phyloP scores from a whole-genome alignment of 2,888 invertebrate species.

The Stenchaetothrips biformis region DNA sequence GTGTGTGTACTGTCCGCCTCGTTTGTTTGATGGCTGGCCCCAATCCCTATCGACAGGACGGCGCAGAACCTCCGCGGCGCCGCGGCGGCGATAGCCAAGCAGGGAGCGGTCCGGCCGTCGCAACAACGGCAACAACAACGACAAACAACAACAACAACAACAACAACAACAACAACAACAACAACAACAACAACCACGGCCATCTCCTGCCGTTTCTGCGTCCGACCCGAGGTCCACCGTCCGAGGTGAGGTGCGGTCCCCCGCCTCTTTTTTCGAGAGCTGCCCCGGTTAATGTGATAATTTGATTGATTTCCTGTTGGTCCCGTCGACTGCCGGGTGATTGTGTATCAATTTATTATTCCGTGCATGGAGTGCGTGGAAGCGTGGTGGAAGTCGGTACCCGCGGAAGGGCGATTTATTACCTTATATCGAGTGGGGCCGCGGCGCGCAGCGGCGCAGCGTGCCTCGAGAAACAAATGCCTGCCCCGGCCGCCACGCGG shows the following conservation, averaged over 20 bases:
- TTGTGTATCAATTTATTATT: slow-evolving; percentile 24
- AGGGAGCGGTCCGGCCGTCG: background rate
- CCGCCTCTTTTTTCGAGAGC: no score
- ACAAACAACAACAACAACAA: no score
- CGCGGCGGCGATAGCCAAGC: background rate
- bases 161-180: no score
- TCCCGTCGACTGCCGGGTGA: background rate
- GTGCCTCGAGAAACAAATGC: slow-evolving; percentile 13
- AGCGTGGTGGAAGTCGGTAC: no score
- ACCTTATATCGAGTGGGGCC: background rate
- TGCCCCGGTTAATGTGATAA: no score
- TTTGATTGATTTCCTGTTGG: no score
- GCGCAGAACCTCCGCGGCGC: background rate
- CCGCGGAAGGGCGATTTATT: background rate
- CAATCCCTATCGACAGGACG: background rate
- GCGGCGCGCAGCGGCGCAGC: background rate
- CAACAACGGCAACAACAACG: no score
- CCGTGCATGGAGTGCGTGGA: background rate
- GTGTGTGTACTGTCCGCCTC: no score
- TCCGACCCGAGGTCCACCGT: no score
- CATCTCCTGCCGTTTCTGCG: no score
- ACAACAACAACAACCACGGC: no score
- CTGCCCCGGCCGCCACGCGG: background rate
- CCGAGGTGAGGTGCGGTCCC: no score
- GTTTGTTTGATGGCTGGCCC: background rate